These are phyloP conservation scores for Stenurella melanura DNA, from an alignment of 2,888 invertebrate genomes.

Conservation along the genomic window DNA sequence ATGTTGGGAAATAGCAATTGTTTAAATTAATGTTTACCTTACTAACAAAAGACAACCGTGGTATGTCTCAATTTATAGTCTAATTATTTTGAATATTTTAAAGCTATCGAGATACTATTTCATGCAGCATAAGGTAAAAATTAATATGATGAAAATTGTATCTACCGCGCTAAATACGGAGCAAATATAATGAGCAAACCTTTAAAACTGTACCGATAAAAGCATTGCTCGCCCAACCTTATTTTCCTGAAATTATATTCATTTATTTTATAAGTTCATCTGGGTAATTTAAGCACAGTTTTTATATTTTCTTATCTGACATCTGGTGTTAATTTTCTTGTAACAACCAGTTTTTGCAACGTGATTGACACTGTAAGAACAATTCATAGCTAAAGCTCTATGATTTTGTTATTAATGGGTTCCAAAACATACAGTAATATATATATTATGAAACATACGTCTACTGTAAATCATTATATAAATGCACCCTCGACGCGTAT, in stretches of 20 bases:
- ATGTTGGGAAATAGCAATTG: background rate
- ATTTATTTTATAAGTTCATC: background rate
- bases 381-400: too few relatives aligned
- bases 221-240: background rate
- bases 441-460: too few relatives aligned
- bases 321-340: background rate
- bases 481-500: too few relatives aligned
- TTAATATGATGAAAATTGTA: background rate
- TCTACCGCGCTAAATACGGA: background rate
- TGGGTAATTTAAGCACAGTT: conserved; percentile 4
- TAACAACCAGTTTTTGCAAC: too few relatives aligned
- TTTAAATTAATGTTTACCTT: conserved; percentile 3
- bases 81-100: background rate
- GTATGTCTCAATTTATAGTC: background rate
- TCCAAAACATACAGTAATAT: too few relatives aligned
- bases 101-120: background rate
- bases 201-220: background rate
- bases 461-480: too few relatives aligned
- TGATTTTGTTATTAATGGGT: too few relatives aligned
- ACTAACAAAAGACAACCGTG: background rate
- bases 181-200: too few relatives aligned
- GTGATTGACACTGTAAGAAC: too few relatives aligned
- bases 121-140: background rate
- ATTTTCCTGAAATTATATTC: background rate
- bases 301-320: background rate